A percentile compares a stretch with the other conserved stretches of the same genome.
These are phyloP conservation scores for Epistrophe eligans DNA, from an alignment of 2,888 invertebrate species.

Conservation along the genomic window DNA sequence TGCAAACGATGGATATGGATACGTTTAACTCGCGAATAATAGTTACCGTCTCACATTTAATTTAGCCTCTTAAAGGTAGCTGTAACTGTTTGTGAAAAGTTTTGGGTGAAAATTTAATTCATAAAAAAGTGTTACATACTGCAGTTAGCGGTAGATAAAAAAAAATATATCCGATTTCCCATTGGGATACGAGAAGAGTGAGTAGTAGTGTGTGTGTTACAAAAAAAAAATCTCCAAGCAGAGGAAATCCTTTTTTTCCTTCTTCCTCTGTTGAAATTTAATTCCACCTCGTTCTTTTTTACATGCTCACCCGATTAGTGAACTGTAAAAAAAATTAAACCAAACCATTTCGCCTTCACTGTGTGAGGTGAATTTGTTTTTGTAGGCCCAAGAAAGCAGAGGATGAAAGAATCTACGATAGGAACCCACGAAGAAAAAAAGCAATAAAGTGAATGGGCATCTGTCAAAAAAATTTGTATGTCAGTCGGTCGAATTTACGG, in stretches of 20 bases:
- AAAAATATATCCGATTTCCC: slow-evolving; percentile 48
- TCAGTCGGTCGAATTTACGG: slow-evolving; percentile 75
- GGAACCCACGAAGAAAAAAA: slow-evolving; percentile 35
- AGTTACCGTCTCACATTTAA: background rate
- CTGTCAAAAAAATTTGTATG: slow-evolving; percentile 74
- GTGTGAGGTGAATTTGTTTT: slow-evolving; percentile 11
- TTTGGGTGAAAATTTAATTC: slow-evolving; percentile 45
- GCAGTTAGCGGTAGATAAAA: slow-evolving; percentile 43
- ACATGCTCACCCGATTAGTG: background rate
- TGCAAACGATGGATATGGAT: slow-evolving; percentile 23
- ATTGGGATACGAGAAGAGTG: slow-evolving; percentile 42
- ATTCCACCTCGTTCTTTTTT: slow-evolving; percentile 15
- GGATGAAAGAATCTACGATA: slow-evolving; percentile 28
- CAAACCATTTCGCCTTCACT: slow-evolving; percentile 8
- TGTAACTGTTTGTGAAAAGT: slow-evolving; percentile 14
- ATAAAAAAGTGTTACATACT: slow-evolving; percentile 55
- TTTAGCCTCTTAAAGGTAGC: background rate
- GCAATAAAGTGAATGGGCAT: slow-evolving; percentile 60
- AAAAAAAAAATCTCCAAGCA: slow-evolving; percentile 24
- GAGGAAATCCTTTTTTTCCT: slow-evolving; percentile 42
- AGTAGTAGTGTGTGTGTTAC: slow-evolving; percentile 45
- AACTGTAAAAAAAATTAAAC: slow-evolving; percentile 48
- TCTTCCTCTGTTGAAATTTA: slow-evolving; percentile 45
- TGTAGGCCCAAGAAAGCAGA: slow-evolving; percentile 32
- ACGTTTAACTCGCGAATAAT: background rate